phyloP scores from a whole-genome alignment of 2,113 vertebrate genomes.

The Apus apus region DNA sequence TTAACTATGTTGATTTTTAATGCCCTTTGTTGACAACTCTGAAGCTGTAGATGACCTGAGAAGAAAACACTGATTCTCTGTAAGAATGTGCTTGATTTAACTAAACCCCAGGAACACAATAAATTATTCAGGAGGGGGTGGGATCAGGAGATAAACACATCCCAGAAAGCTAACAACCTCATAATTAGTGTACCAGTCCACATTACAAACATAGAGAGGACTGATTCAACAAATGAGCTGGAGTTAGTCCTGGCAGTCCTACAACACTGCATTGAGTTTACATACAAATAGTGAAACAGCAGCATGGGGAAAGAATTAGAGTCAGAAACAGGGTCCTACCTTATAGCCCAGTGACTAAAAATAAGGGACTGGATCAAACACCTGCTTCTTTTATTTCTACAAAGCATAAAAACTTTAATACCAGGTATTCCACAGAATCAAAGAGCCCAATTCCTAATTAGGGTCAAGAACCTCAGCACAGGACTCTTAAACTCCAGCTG shows the following conservation, averaged over 20 bases:
- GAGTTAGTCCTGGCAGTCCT: not conserved
- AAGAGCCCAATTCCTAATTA: not conserved
- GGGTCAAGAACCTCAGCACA: not conserved
- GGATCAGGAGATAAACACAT: not conserved
- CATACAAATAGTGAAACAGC: not conserved
- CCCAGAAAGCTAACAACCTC: not conserved
- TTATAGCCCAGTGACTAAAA: not conserved
- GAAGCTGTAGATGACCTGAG: not conserved
- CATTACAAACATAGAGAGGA: not conserved
- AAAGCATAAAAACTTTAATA: not conserved
- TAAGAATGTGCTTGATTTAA: not conserved
- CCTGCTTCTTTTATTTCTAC: not conserved
- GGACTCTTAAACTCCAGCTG: not conserved
- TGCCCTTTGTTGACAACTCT: not conserved
- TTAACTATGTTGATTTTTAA: not conserved
- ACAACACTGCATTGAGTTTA: not conserved
- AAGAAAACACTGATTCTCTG: not conserved
- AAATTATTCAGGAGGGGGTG: rapidly evolving
- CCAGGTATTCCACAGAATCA: not conserved
- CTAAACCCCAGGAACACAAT: not conserved
- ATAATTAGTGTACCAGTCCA: not conserved
- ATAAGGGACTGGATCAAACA: not conserved
- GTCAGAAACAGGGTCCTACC: not conserved
- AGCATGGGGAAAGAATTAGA: not conserved
- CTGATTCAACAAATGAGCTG: not conserved